A percentile compares a stretch with the other conserved stretches of the same genome.
Evolutionary conservation across 2,888 invertebrate species (phyloP).

Genomic region (Scaptomyza reducta): DNA sequence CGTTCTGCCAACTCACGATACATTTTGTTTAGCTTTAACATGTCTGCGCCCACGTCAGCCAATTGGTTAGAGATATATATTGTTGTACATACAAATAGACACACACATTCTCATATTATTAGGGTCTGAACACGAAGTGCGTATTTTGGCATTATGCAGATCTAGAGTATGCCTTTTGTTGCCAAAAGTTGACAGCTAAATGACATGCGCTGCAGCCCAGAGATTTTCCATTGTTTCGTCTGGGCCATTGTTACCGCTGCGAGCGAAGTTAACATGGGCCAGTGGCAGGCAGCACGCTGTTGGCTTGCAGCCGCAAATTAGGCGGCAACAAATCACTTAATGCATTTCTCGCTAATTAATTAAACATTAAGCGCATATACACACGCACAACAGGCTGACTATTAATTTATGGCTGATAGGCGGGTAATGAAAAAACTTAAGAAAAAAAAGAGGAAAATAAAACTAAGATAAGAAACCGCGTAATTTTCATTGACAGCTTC

Average conservation of each 20-base stretch:
- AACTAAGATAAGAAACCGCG: conserved; percentile 45
- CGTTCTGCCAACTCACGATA: conserved; percentile 52
- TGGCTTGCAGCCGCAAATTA: conserved; percentile 23
- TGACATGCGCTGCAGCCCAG: conserved; percentile 41
- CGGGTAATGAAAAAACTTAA: conserved; percentile 13
- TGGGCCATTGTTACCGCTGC: conserved; percentile 21
- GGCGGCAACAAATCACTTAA: conserved; percentile 44
- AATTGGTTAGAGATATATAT: conserved; percentile 52
- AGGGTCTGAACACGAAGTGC: conserved; percentile 37
- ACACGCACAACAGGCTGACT: conserved; percentile 51
- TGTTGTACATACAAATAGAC: background rate
- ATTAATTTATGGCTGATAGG: conserved; percentile 61
- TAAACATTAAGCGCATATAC: conserved; percentile 68
- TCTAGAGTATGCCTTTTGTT: conserved; percentile 45
- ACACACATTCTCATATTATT: background rate
- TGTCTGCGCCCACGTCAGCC: conserved; percentile 73
- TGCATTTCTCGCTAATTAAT: conserved; percentile 69
- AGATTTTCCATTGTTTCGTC: conserved; percentile 15
- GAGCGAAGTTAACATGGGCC: background rate
- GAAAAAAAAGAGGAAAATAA: conserved; percentile 11
- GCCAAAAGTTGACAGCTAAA: conserved; percentile 71
- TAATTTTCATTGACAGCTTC: conserved; percentile 79
- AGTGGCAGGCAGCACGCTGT: background rate
- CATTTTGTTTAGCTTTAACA: conserved; percentile 50
- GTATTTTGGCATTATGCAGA: conserved; percentile 56